phyloP scores from a whole-genome alignment of 2,797 vertebrate genomes.

The Okamejei kenojei region DNA sequence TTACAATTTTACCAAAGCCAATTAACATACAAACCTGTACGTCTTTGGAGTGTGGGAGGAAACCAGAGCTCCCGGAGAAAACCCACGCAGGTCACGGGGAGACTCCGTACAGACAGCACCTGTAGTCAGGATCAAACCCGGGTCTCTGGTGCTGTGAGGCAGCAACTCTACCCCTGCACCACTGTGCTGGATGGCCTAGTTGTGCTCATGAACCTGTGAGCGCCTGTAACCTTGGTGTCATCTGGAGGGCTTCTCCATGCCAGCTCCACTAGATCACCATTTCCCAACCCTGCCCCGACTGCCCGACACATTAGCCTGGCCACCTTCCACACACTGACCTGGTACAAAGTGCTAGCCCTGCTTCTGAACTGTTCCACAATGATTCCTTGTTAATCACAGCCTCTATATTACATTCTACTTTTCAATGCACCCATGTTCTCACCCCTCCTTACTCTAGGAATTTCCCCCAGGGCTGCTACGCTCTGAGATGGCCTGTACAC shows the following conservation, averaged over 20 bases:
- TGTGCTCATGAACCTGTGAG: too few species aligned
- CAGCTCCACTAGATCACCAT: background rate
- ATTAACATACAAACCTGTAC: too few species aligned
- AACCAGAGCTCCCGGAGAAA: too few species aligned
- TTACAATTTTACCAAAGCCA: too few species aligned
- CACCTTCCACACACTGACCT: background rate
- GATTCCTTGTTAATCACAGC: background rate
- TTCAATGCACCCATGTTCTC: background rate
- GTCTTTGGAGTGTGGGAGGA: too few species aligned
- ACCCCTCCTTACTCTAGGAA: background rate
- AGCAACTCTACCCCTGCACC: too few species aligned
- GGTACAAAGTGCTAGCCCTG: too few species aligned
- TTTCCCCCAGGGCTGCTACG: background rate
- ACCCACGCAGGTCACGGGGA: too few species aligned
- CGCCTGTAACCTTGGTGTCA: background rate
- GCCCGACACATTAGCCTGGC: background rate
- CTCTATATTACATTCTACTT: background rate
- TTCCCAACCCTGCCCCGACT: background rate
- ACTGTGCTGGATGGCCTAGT: too few species aligned
- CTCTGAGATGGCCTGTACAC: background rate
- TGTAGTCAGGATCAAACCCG: too few species aligned
- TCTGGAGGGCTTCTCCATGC: background rate
- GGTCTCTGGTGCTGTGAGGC: too few species aligned
- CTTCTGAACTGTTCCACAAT: background rate
- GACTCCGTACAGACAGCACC: too few species aligned